Evolutionary conservation across 2,888 invertebrate genomes (phyloP), one percentile per base, ranked within the genome.

Genomic region (Pocota personata): DNA sequence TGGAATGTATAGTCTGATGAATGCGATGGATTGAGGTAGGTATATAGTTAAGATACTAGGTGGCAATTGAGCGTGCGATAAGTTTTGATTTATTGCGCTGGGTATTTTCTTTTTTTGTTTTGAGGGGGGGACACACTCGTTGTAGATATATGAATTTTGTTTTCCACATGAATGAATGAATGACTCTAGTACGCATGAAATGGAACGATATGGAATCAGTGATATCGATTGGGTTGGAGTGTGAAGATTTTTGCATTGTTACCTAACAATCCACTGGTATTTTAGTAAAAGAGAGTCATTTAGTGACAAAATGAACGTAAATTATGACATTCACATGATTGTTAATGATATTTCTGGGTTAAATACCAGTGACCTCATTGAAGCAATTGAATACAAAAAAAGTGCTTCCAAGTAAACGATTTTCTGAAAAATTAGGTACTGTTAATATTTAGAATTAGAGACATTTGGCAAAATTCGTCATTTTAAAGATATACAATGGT

Each of bases 1-100:
- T 80, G 80, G 75, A 71, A 84, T 83, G 67, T 67, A 40, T 62
- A 57, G 62, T 43, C 52, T 60, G 75, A 75, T 82, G 80, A 82
- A 82, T 82, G 43, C 62, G 52, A 73, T 55, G 64, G 75, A 69
- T 80, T 84, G 84, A 75, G 80, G 73, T 84, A 79, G 79, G 79
- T 50, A 73, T 50, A 73, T 52, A 55, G 75, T 57, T 73, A 14
- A 66, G 50, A 73, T 60, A 80, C 52, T 72, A 30, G 57, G 30
- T 50, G 40, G 40, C 72, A 58, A 77, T 83, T 72, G 72, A 72
- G 72, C 35, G 57, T 72, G 66, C 30, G 67, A 67, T 73, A 57
- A 37, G 60, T 37, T 83, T 55, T 73, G 67, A 79, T 83, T 73
- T 73, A 73, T 83, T 35, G 43, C 24, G 50, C 24, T 37, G 10